Conservation (phyloP, 2,113 vertebrate species). For the Oncorhynchus gorbuscha region DNA sequence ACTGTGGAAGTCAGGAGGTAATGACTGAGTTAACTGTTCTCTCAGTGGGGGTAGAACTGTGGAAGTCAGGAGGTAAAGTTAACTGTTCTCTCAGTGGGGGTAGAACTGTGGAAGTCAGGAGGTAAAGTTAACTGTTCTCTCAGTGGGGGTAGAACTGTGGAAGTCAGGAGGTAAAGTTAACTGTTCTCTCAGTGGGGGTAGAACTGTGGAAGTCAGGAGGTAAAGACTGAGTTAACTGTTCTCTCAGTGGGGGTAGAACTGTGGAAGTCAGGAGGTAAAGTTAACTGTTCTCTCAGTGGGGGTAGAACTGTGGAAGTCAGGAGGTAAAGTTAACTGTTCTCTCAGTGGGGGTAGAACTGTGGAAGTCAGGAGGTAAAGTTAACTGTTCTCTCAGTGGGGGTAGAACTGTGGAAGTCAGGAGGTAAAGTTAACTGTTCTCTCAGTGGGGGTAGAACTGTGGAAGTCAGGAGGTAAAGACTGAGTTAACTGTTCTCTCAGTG, state of each 20-base stretch:
- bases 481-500: not conserved
- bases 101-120: slow-evolving; percentile 46
- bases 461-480: slow-evolving; percentile 53
- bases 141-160: too few species aligned
- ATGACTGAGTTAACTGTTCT: slow-evolving; percentile 5
- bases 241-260: too few species aligned
- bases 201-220: too few species aligned
- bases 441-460: too few species aligned
- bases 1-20: slow-evolving; percentile 48
- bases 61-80: slow-evolving; percentile 59
- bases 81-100: slow-evolving; percentile 61
- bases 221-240: slow-evolving; percentile 12
- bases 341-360: slow-evolving; percentile 18
- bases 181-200: too few species aligned
- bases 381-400: too few species aligned
- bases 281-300: too few species aligned
- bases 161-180: too few species aligned
- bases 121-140: slow-evolving; percentile 69
- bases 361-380: slow-evolving; percentile 56
- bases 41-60: too few species aligned
- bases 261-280: too few species aligned
- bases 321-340: slow-evolving; percentile 65
- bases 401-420: too few species aligned
- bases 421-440: slow-evolving; percentile 41
- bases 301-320: too few species aligned